A percentile compares a stretch with the other conserved stretches of the same genome.
Conservation (phyloP, 2,888 invertebrate genomes). For the Coronaproctus castanopsis region DNA sequence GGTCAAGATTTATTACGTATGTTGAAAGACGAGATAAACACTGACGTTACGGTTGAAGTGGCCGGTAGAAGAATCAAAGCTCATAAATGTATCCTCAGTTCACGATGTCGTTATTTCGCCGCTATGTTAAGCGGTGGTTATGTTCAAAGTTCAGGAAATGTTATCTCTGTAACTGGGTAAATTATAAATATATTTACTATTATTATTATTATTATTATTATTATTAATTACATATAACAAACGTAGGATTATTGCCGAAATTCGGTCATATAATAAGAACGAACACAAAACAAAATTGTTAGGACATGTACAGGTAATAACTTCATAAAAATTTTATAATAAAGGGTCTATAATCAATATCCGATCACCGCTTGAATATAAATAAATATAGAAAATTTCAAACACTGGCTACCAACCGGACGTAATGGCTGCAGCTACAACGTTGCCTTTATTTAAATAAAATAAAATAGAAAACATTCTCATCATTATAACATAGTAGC, state of each 20-base stretch:
- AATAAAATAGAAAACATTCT: too few species aligned
- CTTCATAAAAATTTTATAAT: neutral
- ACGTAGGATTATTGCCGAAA: neutral
- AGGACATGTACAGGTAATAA: neutral
- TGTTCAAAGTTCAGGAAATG: constrained; percentile 57
- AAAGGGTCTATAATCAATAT: neutral
- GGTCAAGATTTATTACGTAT: constrained; percentile 74
- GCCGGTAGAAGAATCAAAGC: constrained; percentile 64
- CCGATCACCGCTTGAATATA: too few species aligned
- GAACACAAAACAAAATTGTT: neutral
- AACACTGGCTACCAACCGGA: too few species aligned
- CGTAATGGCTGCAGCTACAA: too few species aligned
- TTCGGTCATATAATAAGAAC: neutral
- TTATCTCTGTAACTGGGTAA: constrained; percentile 65
- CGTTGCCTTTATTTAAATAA: too few species aligned
- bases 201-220: neutral
- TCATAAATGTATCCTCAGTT: constrained; percentile 77
- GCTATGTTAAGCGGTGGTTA: constrained; percentile 72
- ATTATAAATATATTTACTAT: constrained; percentile 11
- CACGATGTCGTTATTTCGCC: constrained; percentile 81
- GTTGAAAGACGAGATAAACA: constrained; percentile 77
- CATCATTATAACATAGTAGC: too few species aligned
- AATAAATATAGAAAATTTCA: too few species aligned
- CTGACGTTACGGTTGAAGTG: constrained; percentile 70
- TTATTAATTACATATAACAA: neutral